Evolutionary conservation across 2,797 vertebrate species (phyloP), one percentile per base, ranked within the genome.

Genomic region (Masticophis lateralis): DNA sequence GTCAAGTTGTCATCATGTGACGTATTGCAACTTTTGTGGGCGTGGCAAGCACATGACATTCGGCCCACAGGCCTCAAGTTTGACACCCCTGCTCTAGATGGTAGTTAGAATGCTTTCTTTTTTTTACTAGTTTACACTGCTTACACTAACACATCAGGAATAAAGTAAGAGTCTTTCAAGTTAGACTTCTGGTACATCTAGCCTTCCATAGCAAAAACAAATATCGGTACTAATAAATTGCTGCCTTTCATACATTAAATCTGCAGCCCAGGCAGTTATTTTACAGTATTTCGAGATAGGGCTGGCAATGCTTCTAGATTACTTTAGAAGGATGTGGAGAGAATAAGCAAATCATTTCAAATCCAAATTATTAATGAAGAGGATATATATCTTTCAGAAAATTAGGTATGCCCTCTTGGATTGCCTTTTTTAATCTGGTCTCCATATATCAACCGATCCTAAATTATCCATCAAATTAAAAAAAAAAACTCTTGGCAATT

Each of bases 61-160:
- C 1, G 1, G 9, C 9, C 8, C 51, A 0, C 51, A 0, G 51
- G 51, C 51, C 1, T 0, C 9, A 1, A 53, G 51, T 53, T 53
- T 53, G 51, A 53, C 53, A 53, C 53, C 53, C 53, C 53, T 12
- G 53, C 53, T 55, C 53, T 55, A 55, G 11, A 55, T 55, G 61
- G 27, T 28, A 63, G 11, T 28, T 28, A 12, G 61, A 66, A 28
- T 66, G 4, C 1, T 9, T 55, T 11, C 5, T 6, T 13, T 63
- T 28, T 13, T 56, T 66, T 12, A 66, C 28, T n/a, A 66, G 61
- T 66, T 28, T 66, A 12, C 4, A 28, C 61, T 66, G 11, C 28
- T 66, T 66, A 66, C 61, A 66, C 28, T 66, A 66, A 28, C 27
- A 66, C 28, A 13, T 53, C 51, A 53, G 9, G 51, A 53, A 53